Base-by-base conservation (phyloP, 2,113 vertebrate genomes). In the Anser cygnoides region DNA sequence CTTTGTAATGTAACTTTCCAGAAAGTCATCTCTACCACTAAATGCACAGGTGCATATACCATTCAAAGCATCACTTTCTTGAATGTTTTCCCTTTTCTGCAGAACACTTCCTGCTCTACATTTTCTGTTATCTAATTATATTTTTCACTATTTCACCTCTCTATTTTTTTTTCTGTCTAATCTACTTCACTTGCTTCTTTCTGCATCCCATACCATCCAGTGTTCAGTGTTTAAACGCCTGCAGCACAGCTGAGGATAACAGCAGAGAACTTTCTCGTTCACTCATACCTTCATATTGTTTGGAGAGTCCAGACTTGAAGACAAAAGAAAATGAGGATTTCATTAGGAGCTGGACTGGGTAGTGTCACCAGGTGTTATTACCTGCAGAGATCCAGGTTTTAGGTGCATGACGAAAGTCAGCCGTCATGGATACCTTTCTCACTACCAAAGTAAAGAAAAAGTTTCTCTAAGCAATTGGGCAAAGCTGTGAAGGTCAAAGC, bases 281-380 rank as follows among this genome's bases (percentile, higher is more conserved):
- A 7, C 26, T 59, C 46, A 20, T 4, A 25, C 5, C 77, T 62
- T 28, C 0, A 0, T 28, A 49, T 9, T 59, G 19, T 55, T 81
- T 78, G 61, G 10, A n/a, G 72, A 54, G 55, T 5, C 63, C 55
- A 13, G 11, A 59, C 25, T 66, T 80, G n/a, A 50, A 87, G 25
- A 22, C 9, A 52, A 57, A 85, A 73, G 16, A 57, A 91, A 90
- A 84, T 13, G 1, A 55, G 43, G 55, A 61, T 46, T 9, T 21
- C 23, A 26, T 50, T 19, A 79, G 50, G 20, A 67, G 6, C 59
- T 57, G 43, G 31, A 41, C 28, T 54, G 46, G 41, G 13, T 41
- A 25, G 14, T 57, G 44, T 73, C 52, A 81, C 46, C 8, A 66
- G 3, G 4, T 54, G 18, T 44, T 85, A 54, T 58, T 66, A 16